A percentile compares a stretch with the other conserved stretches of the same genome.
Conservation (phyloP, 2,888 invertebrate genomes). For the Volucella bombylans region DNA sequence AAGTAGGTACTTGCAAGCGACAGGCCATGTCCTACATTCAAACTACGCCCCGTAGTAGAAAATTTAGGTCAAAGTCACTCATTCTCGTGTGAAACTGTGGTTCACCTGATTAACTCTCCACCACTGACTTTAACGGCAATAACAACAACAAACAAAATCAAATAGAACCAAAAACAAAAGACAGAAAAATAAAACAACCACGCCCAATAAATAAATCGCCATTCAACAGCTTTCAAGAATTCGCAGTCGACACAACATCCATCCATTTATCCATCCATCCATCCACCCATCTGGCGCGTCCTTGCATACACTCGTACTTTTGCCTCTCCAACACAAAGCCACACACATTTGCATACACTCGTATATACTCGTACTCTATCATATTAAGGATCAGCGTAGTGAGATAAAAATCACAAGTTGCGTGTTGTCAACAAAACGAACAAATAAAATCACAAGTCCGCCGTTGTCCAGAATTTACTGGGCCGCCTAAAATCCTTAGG, state of each 20-base stretch:
- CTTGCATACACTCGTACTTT: not conserved
- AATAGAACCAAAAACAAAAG: constrained; percentile 22
- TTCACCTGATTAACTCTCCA: constrained; percentile 18
- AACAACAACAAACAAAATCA: not conserved
- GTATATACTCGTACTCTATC: not conserved
- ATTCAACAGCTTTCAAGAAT: constrained; percentile 52
- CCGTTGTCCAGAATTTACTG: not conserved
- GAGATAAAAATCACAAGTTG: constrained; percentile 36
- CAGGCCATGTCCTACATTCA: constrained; percentile 23
- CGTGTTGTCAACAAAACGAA: not conserved
- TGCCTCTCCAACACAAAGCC: not conserved
- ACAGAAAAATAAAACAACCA: constrained; percentile 36
- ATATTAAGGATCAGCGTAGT: constrained; percentile 12
- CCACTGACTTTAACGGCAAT: not conserved
- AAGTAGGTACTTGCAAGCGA: not conserved
- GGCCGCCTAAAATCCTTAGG: not conserved
- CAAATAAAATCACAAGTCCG: not conserved
- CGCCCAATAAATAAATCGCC: constrained; percentile 64
- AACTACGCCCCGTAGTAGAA: not conserved
- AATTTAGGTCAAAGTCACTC: constrained; percentile 61
- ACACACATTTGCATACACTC: not conserved
- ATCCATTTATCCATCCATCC: no score
- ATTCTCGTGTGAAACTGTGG: not conserved
- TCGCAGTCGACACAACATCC: constrained; percentile 24
- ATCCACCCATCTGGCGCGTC: constrained; percentile 19